These are phyloP conservation scores for Ciconia maguari DNA, from an alignment of 2,113 vertebrate species.

Conservation along the genomic window DNA sequence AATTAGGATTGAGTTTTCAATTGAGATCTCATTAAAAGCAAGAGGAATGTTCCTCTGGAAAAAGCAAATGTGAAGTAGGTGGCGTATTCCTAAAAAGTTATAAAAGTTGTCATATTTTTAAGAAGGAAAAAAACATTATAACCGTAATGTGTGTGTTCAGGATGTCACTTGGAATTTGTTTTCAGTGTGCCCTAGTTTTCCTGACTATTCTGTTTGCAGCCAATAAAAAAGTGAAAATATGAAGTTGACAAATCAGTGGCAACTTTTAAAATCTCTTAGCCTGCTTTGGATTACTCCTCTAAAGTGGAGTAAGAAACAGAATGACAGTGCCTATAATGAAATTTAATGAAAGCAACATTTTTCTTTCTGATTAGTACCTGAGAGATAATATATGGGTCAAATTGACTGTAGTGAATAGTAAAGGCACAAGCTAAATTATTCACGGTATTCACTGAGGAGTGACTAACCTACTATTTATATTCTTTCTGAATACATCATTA, in stretches of 20 bases:
- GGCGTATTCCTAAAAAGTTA: neutral
- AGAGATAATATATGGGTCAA: slow-evolving; percentile 59
- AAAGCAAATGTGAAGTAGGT: neutral
- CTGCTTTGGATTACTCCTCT: neutral
- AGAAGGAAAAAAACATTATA: neutral
- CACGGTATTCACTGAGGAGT: slow-evolving; percentile 53
- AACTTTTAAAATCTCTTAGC: neutral
- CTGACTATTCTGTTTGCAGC: neutral
- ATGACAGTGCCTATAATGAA: neutral
- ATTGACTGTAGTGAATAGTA: slow-evolving; percentile 18
- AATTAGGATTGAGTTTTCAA: neutral
- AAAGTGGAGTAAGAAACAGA: neutral
- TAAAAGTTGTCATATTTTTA: neutral
- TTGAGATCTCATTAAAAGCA: neutral
- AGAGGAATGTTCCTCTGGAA: neutral
- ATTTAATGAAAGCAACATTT: slow-evolving; percentile 22
- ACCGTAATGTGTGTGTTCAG: neutral
- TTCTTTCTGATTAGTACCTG: slow-evolving; percentile 34
- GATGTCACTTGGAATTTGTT: neutral
- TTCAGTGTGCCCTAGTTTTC: neutral
- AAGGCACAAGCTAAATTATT: slow-evolving; percentile 27
- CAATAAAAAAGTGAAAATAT: neutral
- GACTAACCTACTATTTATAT: slow-evolving; percentile 65
- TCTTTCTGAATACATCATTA: slow-evolving; percentile 57
- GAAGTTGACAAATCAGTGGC: neutral